Evolutionary conservation across 2,888 invertebrate species (phyloP).

Genomic region (Lasioglossum marginatum): DNA sequence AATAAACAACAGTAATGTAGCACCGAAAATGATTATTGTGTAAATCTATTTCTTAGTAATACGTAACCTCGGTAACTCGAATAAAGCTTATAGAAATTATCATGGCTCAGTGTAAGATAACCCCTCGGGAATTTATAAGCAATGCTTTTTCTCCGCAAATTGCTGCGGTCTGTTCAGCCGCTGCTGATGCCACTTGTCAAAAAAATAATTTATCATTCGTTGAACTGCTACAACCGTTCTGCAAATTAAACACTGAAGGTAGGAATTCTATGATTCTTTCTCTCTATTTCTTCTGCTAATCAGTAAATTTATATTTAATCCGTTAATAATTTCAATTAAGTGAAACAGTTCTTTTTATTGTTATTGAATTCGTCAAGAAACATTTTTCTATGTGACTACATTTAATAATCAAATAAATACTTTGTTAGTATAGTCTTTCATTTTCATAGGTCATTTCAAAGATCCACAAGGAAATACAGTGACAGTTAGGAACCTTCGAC

Average conservation of each 20-base stretch:
- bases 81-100: slow-evolving; percentile 38
- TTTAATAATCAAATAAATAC: not conserved
- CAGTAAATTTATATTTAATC: not conserved
- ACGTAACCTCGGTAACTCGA: slow-evolving; percentile 27
- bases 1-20: slow-evolving; percentile 50
- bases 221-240: slow-evolving; percentile 96
- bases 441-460: slow-evolving; percentile 90
- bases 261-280: slow-evolving; percentile 62
- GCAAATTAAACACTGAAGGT: slow-evolving; percentile 91
- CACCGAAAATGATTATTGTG: slow-evolving; percentile 32
- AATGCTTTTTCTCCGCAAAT: slow-evolving; percentile 95
- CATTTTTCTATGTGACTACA: not conserved
- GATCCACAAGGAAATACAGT: slow-evolving; percentile 92
- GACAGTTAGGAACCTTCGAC: slow-evolving; percentile 90
- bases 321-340: not conserved
- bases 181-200: slow-evolving; percentile 93
- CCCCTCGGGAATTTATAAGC: slow-evolving; percentile 94
- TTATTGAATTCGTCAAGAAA: not conserved
- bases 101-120: slow-evolving; percentile 88
- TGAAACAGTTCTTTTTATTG: not conserved
- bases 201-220: slow-evolving; percentile 96
- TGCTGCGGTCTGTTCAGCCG: slow-evolving; percentile 92
- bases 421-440: not conserved
- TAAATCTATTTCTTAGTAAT: slow-evolving; percentile 34
- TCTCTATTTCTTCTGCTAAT: not conserved